Evolutionary conservation across 2,797 vertebrate genomes (phyloP).

Genomic region (Semaprochilodus insignis): DNA sequence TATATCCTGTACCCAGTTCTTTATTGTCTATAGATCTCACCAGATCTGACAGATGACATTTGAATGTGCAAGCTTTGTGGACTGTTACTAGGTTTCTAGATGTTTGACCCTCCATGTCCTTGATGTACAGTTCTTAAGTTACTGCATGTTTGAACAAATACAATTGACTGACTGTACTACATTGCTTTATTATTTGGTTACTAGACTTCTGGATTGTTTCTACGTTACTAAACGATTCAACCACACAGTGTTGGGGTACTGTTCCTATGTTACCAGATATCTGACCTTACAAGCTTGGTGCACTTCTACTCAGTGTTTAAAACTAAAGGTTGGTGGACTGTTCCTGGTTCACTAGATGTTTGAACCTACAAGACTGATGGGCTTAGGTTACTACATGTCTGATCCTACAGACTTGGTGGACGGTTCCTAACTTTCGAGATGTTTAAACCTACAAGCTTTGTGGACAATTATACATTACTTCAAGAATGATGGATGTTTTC

Average conservation of each 20-base stretch:
- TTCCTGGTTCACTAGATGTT: not conserved
- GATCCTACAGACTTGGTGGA: not conserved
- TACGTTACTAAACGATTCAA: not conserved
- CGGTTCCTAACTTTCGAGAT: too few species aligned
- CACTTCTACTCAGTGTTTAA: too few species aligned
- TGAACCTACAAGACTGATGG: not conserved
- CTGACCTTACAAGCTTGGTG: not conserved
- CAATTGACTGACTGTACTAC: too few species aligned
- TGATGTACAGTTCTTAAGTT: not conserved
- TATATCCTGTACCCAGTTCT: not conserved
- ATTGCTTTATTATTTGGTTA: not conserved
- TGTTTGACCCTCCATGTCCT: not conserved
- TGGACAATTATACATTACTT: too few species aligned
- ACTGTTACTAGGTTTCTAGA: not conserved
- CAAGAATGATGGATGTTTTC: too few species aligned
- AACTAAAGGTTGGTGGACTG: not conserved
- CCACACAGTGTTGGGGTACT: not conserved
- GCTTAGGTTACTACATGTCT: not conserved
- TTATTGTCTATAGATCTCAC: not conserved
- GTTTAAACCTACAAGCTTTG: too few species aligned
- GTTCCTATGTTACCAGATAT: not conserved
- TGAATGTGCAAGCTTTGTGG: not conserved
- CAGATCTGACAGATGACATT: not conserved
- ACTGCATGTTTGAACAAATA: not conserved
- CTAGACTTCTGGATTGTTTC: not conserved